Evolutionary conservation across 2,888 invertebrate genomes (phyloP), one percentile per base, ranked within the genome.

Genomic region (Nudaria mundana): DNA sequence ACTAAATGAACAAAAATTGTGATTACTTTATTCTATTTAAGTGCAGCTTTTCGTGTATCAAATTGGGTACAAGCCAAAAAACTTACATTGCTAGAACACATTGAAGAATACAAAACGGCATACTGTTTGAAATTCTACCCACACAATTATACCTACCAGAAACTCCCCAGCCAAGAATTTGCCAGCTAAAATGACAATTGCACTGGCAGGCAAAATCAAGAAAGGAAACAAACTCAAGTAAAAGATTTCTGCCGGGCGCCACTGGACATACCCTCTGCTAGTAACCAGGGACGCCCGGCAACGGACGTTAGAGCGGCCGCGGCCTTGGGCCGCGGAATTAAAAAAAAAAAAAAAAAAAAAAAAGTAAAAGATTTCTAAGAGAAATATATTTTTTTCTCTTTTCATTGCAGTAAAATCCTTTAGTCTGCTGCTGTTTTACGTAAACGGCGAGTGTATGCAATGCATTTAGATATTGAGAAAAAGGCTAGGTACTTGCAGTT

Each of bases 151-250:
- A n/a, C 50, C 48, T 50, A 44, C 44, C 34, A 38, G 39, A 14
- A 42, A 48, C 49, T 42, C 47, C 30, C 41, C 45, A 31, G 47
- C 59, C 43, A 49, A 51, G 48, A 46, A 48, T 40, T 52, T 39
- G n/a, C 39, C 32, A 28, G 39, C 41, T 44, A 44, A 45, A 56
- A 55, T 51, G 51, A 48, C 55, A 43, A 48, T 48, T 44, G 34
- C 43, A 34, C 44, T 45, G 50, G 52, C 48, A 48, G 44, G 40
- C 44, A 30, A 44, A 52, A 54, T 53, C 52, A 58, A 57, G 52
- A 50, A 60, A 54, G 49, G 48, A 47, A 49, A 60, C 50, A 56
- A 64, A 67, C 61, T 40, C 51, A 37, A 32, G 30, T 44, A 37
- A 44, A 61, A 5, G 7, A 5, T 5, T 20, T 18, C 18, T 5